These are phyloP conservation scores for Scarus forsteni DNA, from an alignment of 2,797 vertebrate species.

Conservation along the genomic window DNA sequence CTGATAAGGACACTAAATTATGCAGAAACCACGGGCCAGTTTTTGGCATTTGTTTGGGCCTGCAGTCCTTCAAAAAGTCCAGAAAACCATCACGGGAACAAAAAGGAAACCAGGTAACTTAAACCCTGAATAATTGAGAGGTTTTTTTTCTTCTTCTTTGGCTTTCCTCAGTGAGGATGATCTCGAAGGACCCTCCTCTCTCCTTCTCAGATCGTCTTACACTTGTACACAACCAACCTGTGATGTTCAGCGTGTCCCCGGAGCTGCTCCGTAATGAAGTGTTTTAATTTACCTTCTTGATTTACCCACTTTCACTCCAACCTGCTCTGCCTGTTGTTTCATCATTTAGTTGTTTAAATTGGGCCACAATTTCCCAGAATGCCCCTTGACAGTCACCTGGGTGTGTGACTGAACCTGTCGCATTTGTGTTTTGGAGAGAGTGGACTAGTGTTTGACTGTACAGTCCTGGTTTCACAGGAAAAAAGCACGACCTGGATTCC, in stretches of 20 bases:
- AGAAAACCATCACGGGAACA: constrained; percentile 4
- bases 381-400: not conserved
- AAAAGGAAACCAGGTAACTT: constrained; percentile 13
- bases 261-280: constrained; percentile 8
- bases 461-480: no score
- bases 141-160: constrained; percentile 16
- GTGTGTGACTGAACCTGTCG: not conserved
- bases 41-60: not conserved
- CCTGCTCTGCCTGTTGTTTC: constrained; percentile 5
- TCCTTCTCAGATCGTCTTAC: constrained; percentile 11
- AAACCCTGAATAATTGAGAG: constrained; percentile 33
- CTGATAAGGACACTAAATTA: constrained; percentile 3
- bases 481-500: no score
- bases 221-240: not conserved
- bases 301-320: not conserved
- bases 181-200: not conserved
- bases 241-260: constrained; percentile 1
- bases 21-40: not conserved
- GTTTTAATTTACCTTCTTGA: constrained; percentile 16
- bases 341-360: not conserved
- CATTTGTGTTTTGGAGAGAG: not conserved
- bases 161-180: not conserved
- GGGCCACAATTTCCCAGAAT: constrained; percentile 1
- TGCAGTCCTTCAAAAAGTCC: constrained; percentile 8
- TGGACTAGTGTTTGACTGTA: not conserved